A percentile compares a stretch with the other conserved stretches of the same genome.
These are phyloP conservation scores for Drosophila anomalata DNA, from an alignment of 2,888 invertebrate species.

Conservation along the genomic window DNA sequence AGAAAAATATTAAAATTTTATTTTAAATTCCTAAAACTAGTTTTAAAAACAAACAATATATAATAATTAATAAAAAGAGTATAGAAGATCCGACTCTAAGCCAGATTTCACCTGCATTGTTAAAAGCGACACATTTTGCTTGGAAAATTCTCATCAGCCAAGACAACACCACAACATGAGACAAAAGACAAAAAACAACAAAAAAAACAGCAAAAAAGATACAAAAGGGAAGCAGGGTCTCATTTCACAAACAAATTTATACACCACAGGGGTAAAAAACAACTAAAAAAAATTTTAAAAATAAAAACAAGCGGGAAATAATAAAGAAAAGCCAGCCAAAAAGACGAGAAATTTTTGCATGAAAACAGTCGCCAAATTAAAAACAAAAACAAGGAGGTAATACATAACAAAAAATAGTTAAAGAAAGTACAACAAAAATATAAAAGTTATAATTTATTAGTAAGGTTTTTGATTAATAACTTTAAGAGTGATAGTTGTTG, in stretches of 20 bases:
- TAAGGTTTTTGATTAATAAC: background rate
- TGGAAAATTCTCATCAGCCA: conserved; percentile 62
- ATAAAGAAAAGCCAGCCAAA: conserved; percentile 33
- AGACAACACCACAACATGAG: conserved; percentile 28
- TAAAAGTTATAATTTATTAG: background rate
- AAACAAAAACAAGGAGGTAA: conserved; percentile 36
- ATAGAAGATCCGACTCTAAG: background rate
- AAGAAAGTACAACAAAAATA: conserved; percentile 17
- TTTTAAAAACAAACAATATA: background rate
- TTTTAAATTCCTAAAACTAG: background rate
- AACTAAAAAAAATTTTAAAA: conserved; percentile 22
- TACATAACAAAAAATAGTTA: conserved; percentile 5
- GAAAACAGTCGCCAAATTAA: conserved; percentile 68
- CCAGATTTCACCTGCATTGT: conserved; percentile 20
- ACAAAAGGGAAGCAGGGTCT: conserved; percentile 43
- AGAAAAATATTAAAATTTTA: background rate
- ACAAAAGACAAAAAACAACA: conserved; percentile 4
- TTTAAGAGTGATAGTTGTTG: background rate
- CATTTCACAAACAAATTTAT: conserved; percentile 72
- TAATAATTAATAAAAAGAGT: conserved; percentile 3
- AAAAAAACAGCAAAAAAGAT: conserved; percentile 15
- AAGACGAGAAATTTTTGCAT: conserved; percentile 53
- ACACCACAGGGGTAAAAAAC: conserved; percentile 14
- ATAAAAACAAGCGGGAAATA: conserved; percentile 18
- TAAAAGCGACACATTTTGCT: conserved; percentile 55